A percentile compares a stretch with the other conserved stretches of the same genome.
phyloP scores from a whole-genome alignment of 2,888 invertebrate species.

The Tipula unca region DNA sequence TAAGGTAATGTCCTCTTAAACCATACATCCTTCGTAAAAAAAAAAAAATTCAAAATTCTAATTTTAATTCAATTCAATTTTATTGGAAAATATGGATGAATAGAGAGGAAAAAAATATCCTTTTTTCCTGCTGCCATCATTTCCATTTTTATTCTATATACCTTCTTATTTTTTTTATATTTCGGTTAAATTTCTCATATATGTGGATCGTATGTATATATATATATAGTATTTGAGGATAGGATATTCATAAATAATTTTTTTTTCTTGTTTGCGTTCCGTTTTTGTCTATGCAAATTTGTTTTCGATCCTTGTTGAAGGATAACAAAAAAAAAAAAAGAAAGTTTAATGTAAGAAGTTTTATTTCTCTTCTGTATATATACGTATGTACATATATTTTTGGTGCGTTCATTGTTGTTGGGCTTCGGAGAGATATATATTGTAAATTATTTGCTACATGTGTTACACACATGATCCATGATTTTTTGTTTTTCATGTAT shows the following conservation, averaged over 20 bases:
- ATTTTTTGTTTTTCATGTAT: neutral
- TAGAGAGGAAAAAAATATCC: neutral
- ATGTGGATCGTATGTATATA: neutral
- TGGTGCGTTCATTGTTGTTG: neutral
- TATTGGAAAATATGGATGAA: neutral
- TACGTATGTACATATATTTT: neutral
- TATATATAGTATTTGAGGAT: neutral
- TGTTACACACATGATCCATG: slow-evolving; percentile 18
- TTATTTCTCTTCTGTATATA: neutral
- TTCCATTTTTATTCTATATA: neutral
- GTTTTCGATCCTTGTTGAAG: slow-evolving; percentile 8
- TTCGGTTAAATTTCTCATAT: neutral
- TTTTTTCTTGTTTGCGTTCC: neutral
- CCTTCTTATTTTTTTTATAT: neutral
- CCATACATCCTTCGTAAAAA: neutral
- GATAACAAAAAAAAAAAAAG: neutral
- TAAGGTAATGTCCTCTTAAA: neutral
- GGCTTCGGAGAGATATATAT: neutral
- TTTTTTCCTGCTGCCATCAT: neutral
- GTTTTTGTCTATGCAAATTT: slow-evolving; percentile 14
- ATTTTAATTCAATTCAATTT: slow-evolving; percentile 9
- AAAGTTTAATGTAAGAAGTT: slow-evolving; percentile 2
- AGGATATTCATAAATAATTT: neutral
- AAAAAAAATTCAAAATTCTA: neutral
- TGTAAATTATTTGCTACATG: slow-evolving; percentile 18